phyloP scores from a whole-genome alignment of 1,140 invertebrate genomes.

The Bombus difficillimus region DNA sequence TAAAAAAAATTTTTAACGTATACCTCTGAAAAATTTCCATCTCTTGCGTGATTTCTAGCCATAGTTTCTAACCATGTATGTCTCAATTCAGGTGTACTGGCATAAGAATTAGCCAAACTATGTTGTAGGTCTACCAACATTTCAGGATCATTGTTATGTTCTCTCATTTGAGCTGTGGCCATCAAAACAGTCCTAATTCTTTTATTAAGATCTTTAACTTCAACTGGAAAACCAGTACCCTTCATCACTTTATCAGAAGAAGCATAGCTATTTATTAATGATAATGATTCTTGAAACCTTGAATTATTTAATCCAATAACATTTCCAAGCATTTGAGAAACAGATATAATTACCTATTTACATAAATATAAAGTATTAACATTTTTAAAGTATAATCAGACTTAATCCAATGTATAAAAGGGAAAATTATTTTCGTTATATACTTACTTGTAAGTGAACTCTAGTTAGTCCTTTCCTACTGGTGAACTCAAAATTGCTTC shows the following conservation, averaged over 20 bases:
- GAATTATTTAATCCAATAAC: constrained; percentile 93
- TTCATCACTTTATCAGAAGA: constrained; percentile 97
- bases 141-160: constrained; percentile 94
- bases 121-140: constrained; percentile 96
- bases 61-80: constrained; percentile 97
- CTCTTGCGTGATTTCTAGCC: constrained; percentile 91
- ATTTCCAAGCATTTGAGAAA: constrained; percentile 94
- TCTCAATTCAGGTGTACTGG: constrained; percentile 95
- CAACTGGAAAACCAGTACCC: constrained; percentile 91
- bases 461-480: constrained; percentile 91
- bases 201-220: constrained; percentile 96
- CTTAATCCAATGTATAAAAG: constrained; percentile 48
- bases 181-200: constrained; percentile 96
- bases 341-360: constrained; percentile 91
- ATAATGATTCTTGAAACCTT: constrained; percentile 95
- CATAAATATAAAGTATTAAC: constrained; percentile 24
- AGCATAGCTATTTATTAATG: constrained; percentile 96
- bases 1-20: constrained; percentile 21
- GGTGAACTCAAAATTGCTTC: constrained; percentile 96
- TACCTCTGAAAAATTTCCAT: constrained; percentile 90
- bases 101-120: constrained; percentile 96
- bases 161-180: constrained; percentile 96
- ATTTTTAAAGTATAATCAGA: constrained; percentile 13
- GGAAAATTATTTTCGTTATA: not conserved
- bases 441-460: constrained; percentile 90